These are phyloP conservation scores for Rotaria magnacalcarata DNA, from an alignment of 2,888 invertebrate species.

Conservation along the genomic window DNA sequence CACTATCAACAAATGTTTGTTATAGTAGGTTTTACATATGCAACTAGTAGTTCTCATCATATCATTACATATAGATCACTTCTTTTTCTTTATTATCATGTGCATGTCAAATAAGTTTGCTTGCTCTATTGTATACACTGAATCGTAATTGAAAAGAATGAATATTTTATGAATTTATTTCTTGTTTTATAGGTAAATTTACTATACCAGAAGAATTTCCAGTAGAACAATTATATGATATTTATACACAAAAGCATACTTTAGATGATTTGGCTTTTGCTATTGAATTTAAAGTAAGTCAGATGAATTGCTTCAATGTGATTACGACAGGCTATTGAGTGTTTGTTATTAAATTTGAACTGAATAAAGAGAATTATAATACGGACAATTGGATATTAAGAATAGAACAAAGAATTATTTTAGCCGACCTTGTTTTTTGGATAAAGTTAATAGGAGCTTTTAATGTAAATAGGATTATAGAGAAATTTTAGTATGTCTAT, in stretches of 20 bases:
- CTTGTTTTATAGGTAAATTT: not conserved
- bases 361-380: too few relatives aligned
- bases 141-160: not conserved
- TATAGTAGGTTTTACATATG: conserved; percentile 3
- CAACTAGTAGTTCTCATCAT: not conserved
- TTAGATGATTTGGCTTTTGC: conserved; percentile 31
- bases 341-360: too few relatives aligned
- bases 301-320: not conserved
- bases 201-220: not conserved
- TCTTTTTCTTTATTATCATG: not conserved
- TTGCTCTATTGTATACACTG: not conserved
- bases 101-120: not conserved
- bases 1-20: not conserved
- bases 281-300: conserved; percentile 23
- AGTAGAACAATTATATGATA: conserved; percentile 19
- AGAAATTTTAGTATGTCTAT: too few relatives aligned
- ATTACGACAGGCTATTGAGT: too few relatives aligned
- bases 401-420: too few relatives aligned
- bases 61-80: not conserved
- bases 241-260: not conserved
- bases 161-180: not conserved
- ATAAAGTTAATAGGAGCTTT: too few relatives aligned
- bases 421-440: too few relatives aligned
- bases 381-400: too few relatives aligned
- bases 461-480: too few relatives aligned